phyloP scores from a whole-genome alignment of 2,888 invertebrate genomes.

The Idaea aversata region DNA sequence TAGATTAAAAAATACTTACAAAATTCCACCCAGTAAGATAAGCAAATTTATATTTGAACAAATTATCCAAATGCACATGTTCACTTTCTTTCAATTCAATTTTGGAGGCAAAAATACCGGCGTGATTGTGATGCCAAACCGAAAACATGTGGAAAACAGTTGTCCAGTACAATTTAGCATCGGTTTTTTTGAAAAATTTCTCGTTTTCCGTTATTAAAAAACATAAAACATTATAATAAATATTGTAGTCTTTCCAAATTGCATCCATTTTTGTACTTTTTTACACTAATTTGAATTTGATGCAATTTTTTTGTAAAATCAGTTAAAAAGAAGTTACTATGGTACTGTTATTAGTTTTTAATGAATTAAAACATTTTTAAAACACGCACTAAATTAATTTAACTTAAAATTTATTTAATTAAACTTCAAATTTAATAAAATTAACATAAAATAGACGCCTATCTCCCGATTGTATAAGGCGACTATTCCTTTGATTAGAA shows the following conservation, averaged over 20 bases:
- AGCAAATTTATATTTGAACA: slow-evolving; percentile 45
- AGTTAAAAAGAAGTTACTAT: too few relatives aligned
- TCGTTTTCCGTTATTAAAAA: slow-evolving; percentile 69
- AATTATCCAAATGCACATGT: slow-evolving; percentile 37
- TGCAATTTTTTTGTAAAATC: neutral
- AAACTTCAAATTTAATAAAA: neutral
- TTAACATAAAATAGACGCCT: slow-evolving; percentile 16
- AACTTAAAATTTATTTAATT: neutral
- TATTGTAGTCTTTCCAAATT: slow-evolving; percentile 57
- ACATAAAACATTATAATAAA: slow-evolving; percentile 63
- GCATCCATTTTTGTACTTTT: slow-evolving; percentile 49
- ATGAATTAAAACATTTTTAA: neutral
- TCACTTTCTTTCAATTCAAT: slow-evolving; percentile 37
- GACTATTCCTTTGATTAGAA: neutral
- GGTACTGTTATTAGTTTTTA: neutral
- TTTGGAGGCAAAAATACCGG: slow-evolving; percentile 37
- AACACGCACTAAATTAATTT: neutral
- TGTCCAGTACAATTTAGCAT: slow-evolving; percentile 60
- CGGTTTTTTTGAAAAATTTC: slow-evolving; percentile 62
- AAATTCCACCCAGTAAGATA: slow-evolving; percentile 69
- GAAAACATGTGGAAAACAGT: slow-evolving; percentile 56
- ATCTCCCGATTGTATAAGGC: neutral
- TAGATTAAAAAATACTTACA: slow-evolving; percentile 46
- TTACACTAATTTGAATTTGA: slow-evolving; percentile 3
- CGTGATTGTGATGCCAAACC: slow-evolving; percentile 48